Conservation (phyloP, 1,140 invertebrate genomes). For the Drosophila mojavensis region DNA sequence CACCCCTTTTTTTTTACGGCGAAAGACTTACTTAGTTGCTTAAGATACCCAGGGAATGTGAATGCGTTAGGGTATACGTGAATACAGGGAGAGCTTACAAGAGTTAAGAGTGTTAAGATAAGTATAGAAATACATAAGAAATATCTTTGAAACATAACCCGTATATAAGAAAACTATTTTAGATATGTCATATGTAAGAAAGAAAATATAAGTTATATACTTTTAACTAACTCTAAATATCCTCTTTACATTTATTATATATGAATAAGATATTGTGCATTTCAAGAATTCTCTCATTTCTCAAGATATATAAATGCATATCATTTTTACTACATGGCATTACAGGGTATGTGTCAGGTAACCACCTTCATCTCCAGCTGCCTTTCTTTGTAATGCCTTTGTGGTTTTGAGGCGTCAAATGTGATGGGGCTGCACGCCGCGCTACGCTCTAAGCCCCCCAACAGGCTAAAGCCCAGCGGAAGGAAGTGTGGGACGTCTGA, state of each 20-base stretch:
- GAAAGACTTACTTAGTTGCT: slow-evolving; percentile 13
- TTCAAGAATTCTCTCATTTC: not conserved
- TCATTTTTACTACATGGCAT: too few relatives aligned
- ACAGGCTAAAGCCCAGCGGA: slow-evolving; percentile 48
- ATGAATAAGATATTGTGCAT: not conserved
- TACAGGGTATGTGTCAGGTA: slow-evolving; percentile 10
- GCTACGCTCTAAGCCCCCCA: slow-evolving; percentile 2
- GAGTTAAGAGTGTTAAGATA: too few relatives aligned
- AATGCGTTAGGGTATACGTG: not conserved
- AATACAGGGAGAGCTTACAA: too few relatives aligned
- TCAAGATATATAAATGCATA: not conserved
- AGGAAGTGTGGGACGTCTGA: slow-evolving; percentile 60
- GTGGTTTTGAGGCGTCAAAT: slow-evolving; percentile 53
- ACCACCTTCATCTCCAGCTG: not conserved
- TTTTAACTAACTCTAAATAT: too few relatives aligned
- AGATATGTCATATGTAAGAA: too few relatives aligned
- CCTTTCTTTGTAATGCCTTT: slow-evolving; percentile 25
- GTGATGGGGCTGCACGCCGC: slow-evolving; percentile 30
- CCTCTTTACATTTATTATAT: too few relatives aligned
- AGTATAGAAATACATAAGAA: too few relatives aligned
- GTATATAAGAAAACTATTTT: not conserved
- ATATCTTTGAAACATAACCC: not conserved
- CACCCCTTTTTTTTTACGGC: slow-evolving; percentile 45
- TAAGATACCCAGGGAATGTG: slow-evolving; percentile 5
- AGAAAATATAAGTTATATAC: too few relatives aligned